Evolutionary conservation across 2,888 invertebrate species (phyloP), one percentile per base, ranked within the genome.

Genomic region (Tinea trinotella): DNA sequence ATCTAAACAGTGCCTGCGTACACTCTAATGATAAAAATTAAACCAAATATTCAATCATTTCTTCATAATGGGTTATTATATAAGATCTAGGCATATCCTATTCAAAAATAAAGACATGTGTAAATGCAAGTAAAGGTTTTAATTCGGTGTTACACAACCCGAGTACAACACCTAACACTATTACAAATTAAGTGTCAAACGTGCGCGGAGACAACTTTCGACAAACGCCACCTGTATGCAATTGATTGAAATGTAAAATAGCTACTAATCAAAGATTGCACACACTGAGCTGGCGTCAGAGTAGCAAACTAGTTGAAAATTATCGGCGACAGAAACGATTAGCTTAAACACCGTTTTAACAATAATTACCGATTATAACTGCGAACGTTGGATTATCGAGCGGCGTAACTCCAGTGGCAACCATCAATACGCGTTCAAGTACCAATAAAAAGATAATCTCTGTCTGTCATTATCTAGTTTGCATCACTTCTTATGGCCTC

Each of bases 301-400:
- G 62, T 66, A 66, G 66, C 64, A 65, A 59, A 30, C 30, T 30
- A 3, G 46, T 24, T 15, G 46, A 30, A 54, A 46, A 54, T 44
- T 19, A 46, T 30, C 56, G 44, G 36, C 55, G 52, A 40, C 19
- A 64, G 61, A 61, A 63, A 64, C 67, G 74, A 80, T 82, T 82
- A 80, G 71, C 72, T 76, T 76, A 77, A 79, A 74, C 71, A 74
- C 68, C 72, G 71, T 72, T 76, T 74, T 69, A 76, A 79, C 79
- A 79, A 79, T 80, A 82, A 82, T 81, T 80, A 76, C 68, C 70
- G 74, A 74, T 75, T 70, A 73, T 70, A 46, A 19, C 48, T 18
- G 18, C 15, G 15, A 53, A 50, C 50, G 13, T 9, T 30, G 24
- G 24, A 50, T 40, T 36, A 50, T 50, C 50, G 50, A 24, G 46